These are phyloP conservation scores for Oscheius sp. DNA, from an alignment of 2,888 invertebrate species.

Conservation along the genomic window DNA sequence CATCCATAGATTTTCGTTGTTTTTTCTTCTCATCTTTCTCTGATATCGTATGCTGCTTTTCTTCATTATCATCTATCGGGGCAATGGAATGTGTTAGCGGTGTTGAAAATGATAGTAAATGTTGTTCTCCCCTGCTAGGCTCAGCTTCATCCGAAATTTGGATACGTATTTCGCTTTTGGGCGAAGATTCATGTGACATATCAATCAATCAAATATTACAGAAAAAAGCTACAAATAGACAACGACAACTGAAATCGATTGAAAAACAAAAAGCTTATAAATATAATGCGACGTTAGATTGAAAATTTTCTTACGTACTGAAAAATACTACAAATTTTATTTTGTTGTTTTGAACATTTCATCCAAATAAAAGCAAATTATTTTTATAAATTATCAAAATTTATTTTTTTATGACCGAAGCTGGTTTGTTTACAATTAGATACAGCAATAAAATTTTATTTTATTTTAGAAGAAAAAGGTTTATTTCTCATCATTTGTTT, in stretches of 20 bases:
- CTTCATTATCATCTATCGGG: slow-evolving; percentile 23
- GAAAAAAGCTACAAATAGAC: not conserved
- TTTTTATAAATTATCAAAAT: too few relatives aligned
- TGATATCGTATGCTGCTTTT: not conserved
- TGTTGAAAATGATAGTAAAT: slow-evolving; percentile 11
- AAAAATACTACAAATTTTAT: not conserved
- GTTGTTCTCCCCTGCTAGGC: not conserved
- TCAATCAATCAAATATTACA: not conserved
- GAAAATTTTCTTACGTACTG: not conserved
- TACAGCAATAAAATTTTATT: too few relatives aligned
- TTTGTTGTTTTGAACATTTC: not conserved
- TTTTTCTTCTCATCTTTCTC: slow-evolving; percentile 31
- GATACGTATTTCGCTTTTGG: slow-evolving; percentile 27
- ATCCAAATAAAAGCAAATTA: too few relatives aligned
- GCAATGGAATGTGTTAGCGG: slow-evolving; percentile 13
- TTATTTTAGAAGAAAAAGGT: too few relatives aligned
- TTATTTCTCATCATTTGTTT: too few relatives aligned
- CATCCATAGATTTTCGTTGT: slow-evolving; percentile 42
- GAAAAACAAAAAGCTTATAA: not conserved
- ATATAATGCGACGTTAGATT: not conserved
- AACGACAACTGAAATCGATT: not conserved
- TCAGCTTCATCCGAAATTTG: slow-evolving; percentile 15
- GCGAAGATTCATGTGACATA: slow-evolving; percentile 23
- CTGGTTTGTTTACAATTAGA: too few relatives aligned
- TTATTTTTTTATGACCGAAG: too few relatives aligned